Conservation (phyloP, 1,140 invertebrate species). For the Drosophila tristis region DNA sequence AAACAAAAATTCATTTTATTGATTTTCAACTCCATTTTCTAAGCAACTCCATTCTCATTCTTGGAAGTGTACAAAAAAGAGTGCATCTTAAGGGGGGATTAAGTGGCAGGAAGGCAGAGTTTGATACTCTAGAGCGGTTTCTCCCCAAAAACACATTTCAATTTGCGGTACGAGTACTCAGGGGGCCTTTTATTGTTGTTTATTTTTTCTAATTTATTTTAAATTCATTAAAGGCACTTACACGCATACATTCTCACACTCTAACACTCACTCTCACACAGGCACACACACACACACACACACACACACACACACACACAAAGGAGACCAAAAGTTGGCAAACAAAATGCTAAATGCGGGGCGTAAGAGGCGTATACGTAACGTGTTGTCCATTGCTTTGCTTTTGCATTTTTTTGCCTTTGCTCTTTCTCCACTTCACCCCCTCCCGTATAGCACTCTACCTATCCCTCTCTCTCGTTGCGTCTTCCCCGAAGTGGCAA, state of each 20-base stretch:
- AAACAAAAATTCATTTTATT: constrained; percentile 58
- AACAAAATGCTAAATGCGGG: constrained; percentile 55
- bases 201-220: too few species aligned
- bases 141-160: too few species aligned
- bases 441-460: neutral
- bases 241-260: neutral
- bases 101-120: too few species aligned
- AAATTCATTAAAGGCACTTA: too few species aligned
- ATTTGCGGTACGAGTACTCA: too few species aligned
- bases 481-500: constrained; percentile 15
- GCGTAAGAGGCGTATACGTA: constrained; percentile 71
- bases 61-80: too few species aligned
- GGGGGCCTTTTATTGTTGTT: too few species aligned
- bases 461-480: neutral
- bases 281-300: neutral
- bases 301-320: neutral
- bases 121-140: too few species aligned
- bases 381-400: constrained; percentile 55
- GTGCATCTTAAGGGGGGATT: too few species aligned
- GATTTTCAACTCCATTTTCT: constrained; percentile 54
- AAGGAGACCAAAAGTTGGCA: constrained; percentile 49
- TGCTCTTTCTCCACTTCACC: constrained; percentile 2
- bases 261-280: neutral
- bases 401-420: constrained; percentile 15
- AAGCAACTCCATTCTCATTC: constrained; percentile 7